phyloP scores from a whole-genome alignment of 2,113 vertebrate species.

The Chionodraco myersi region DNA sequence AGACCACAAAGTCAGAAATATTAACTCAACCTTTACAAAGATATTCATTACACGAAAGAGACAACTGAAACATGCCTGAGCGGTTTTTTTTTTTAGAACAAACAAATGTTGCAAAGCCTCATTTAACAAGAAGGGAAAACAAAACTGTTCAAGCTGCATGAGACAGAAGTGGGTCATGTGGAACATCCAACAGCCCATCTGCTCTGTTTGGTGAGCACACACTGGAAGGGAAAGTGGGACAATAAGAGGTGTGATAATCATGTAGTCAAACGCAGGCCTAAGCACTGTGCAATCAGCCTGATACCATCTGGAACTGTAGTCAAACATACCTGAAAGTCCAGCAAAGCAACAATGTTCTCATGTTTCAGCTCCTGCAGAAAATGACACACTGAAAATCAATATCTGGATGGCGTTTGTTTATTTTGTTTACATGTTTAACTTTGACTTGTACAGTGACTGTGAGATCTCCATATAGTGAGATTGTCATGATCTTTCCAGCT shows the following conservation, averaged over 20 bases:
- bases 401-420: not conserved
- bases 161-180: conserved; percentile 52
- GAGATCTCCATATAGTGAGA: no score
- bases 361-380: conserved; percentile 93
- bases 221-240: conserved; percentile 13
- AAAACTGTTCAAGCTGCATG: conserved; percentile 18
- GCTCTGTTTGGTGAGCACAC: conserved; percentile 2
- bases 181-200: conserved; percentile 42
- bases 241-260: conserved; percentile 4
- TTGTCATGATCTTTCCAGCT: not conserved
- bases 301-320: not conserved
- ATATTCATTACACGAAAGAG: not conserved
- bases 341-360: conserved; percentile 97
- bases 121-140: conserved; percentile 28
- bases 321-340: conserved; percentile 94
- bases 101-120: conserved; percentile 25
- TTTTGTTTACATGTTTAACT: not conserved
- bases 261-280: conserved; percentile 12
- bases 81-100: not conserved
- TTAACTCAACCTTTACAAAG: not conserved
- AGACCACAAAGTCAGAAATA: not conserved
- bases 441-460: no score
- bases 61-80: conserved; percentile 5
- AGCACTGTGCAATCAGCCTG: not conserved
- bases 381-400: conserved; percentile 32